phyloP scores from a whole-genome alignment of 2,797 vertebrate species.

The Staurois parvus region DNA sequence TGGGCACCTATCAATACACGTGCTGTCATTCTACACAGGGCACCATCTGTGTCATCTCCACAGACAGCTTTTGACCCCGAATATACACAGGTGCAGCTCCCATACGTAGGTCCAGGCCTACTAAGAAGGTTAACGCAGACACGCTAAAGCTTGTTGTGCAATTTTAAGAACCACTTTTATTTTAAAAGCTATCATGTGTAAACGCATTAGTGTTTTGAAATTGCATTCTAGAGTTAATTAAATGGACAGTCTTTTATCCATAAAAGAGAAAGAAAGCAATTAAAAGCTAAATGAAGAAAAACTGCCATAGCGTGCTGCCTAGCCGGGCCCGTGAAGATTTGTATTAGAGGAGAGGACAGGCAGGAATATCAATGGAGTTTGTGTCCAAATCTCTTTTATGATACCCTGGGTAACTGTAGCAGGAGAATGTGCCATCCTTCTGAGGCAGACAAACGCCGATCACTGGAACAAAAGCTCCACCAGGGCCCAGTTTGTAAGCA shows the following conservation, averaged over 20 bases:
- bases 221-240: conserved; percentile 84
- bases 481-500: conserved; percentile 63
- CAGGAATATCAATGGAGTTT: conserved; percentile 47
- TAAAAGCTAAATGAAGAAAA: conserved; percentile 75
- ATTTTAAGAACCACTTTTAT: conserved; percentile 75
- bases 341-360: conserved; percentile 42
- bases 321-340: conserved; percentile 62
- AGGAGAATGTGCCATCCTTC: conserved; percentile 64
- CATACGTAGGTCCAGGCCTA: background rate
- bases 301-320: conserved; percentile 63
- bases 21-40: too few relatives aligned
- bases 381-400: conserved; percentile 63
- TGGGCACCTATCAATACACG: too few relatives aligned
- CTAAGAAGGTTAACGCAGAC: conserved; percentile 47
- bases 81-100: conserved; percentile 8
- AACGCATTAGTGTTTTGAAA: conserved; percentile 82
- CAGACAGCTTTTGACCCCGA: background rate
- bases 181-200: conserved; percentile 83
- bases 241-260: conserved; percentile 83
- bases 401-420: conserved; percentile 58
- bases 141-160: conserved; percentile 43
- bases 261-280: conserved; percentile 81
- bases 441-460: conserved; percentile 63
- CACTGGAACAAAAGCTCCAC: background rate
- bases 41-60: background rate